These are phyloP conservation scores for Aricia artaxerxes DNA, from an alignment of 2,888 invertebrate species.

Conservation along the genomic window DNA sequence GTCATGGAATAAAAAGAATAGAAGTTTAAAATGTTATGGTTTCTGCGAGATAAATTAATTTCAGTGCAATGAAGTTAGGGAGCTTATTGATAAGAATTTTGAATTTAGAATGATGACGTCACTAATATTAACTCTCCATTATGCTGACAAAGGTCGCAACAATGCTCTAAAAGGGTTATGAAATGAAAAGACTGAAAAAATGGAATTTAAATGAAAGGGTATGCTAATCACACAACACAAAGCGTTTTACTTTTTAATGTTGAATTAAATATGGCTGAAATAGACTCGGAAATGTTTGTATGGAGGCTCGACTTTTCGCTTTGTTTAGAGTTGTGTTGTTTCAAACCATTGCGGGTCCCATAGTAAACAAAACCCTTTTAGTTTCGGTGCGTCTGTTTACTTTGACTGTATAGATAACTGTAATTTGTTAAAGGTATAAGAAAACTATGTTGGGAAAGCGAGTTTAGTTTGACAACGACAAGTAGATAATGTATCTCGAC, in stretches of 20 bases:
- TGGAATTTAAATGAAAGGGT: constrained; percentile 23
- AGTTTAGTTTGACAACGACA: not conserved
- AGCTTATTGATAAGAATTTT: not conserved
- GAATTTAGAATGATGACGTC: constrained; percentile 8
- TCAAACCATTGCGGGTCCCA: constrained; percentile 1
- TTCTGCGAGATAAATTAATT: too few relatives aligned
- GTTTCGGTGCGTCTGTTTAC: constrained; percentile 36
- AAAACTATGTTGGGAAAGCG: not conserved
- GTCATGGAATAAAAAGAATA: too few relatives aligned
- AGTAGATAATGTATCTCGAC: not conserved
- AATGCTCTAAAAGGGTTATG: constrained; percentile 18
- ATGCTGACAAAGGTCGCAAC: constrained; percentile 6
- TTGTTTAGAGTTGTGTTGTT: constrained; percentile 20
- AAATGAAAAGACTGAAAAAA: constrained; percentile 17
- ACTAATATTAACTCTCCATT: not conserved
- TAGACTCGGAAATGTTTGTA: constrained; percentile 9
- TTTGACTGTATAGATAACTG: constrained; percentile 29
- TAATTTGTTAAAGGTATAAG: not conserved
- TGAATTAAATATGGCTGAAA: constrained; percentile 15
- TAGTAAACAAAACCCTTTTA: constrained; percentile 35
- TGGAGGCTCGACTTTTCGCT: constrained; percentile 4
- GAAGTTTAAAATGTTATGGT: too few relatives aligned
- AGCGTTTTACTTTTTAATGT: constrained; percentile 20
- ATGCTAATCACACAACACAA: constrained; percentile 28
- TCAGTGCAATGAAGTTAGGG: too few relatives aligned